Percentiles rank a stretch among this genome's conserved stretches.
Conservation (phyloP, 2,797 vertebrate genomes). For the Halcyon smyrnensis region DNA sequence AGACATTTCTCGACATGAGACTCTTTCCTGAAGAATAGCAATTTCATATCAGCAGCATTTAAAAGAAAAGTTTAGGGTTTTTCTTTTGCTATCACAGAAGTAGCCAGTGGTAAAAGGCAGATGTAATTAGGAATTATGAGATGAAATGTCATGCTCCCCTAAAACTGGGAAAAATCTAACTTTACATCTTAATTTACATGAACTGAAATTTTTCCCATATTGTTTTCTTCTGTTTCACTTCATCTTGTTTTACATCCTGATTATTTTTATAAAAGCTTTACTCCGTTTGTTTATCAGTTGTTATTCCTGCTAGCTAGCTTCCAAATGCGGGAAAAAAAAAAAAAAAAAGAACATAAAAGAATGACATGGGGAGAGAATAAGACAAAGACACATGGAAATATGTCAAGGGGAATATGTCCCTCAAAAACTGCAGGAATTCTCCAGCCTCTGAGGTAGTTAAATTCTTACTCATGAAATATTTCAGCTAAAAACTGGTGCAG, state of each 20-base stretch:
- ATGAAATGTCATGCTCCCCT: neutral
- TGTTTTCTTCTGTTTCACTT: neutral
- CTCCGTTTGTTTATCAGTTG: neutral
- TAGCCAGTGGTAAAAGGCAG: neutral
- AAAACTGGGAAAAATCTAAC: neutral
- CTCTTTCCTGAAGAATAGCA: neutral
- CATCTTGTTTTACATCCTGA: neutral
- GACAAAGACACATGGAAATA: neutral
- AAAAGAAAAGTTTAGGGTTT: neutral
- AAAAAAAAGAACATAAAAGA: neutral
- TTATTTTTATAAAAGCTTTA: neutral
- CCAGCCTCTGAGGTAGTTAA: neutral
- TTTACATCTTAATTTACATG: neutral
- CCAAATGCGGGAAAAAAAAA: neutral
- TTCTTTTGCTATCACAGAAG: neutral
- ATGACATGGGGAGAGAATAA: neutral
- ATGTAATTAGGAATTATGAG: neutral
- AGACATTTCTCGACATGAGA: neutral
- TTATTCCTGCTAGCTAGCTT: neutral
- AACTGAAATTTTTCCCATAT: neutral
- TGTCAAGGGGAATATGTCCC: rapidly evolving
- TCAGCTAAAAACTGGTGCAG: neutral
- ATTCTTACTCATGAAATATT: neutral
- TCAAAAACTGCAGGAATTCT: neutral
- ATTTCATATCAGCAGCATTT: neutral